These are phyloP conservation scores for Rhea americana DNA, from an alignment of 2,113 vertebrate genomes.

Conservation along the genomic window DNA sequence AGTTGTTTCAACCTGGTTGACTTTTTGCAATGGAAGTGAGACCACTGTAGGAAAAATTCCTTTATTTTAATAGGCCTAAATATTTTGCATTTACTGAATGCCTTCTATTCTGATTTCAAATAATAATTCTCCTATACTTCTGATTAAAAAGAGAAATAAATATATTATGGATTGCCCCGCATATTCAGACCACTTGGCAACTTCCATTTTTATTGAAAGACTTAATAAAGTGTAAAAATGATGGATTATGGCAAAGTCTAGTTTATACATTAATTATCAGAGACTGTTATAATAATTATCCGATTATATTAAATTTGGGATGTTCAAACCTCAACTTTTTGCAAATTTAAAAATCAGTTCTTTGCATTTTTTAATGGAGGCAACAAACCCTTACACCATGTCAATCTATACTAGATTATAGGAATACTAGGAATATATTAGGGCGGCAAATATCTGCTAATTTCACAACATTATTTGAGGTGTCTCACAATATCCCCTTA, in stretches of 20 bases:
- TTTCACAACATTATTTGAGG: neutral
- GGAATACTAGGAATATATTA: neutral
- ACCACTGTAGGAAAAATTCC: neutral
- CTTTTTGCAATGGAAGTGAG: neutral
- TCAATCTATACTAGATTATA: neutral
- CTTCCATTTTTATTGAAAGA: neutral
- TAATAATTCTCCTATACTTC: neutral
- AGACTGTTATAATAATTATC: neutral
- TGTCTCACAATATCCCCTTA: neutral
- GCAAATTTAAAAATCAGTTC: neutral
- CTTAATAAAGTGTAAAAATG: neutral
- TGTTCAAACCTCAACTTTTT: neutral
- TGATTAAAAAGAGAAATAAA: neutral
- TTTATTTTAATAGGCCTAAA: neutral
- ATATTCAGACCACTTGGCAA: neutral
- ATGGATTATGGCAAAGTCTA: neutral
- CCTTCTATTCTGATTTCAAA: neutral
- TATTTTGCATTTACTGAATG: neutral
- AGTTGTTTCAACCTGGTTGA: neutral
- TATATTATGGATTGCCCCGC: neutral
- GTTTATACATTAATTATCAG: neutral
- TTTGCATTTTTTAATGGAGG: neutral
- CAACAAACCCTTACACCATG: rapidly evolving
- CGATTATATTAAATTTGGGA: neutral
- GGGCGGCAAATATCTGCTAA: neutral